phyloP scores from a whole-genome alignment of 2,797 vertebrate genomes.

The Sparidentex hasta region DNA sequence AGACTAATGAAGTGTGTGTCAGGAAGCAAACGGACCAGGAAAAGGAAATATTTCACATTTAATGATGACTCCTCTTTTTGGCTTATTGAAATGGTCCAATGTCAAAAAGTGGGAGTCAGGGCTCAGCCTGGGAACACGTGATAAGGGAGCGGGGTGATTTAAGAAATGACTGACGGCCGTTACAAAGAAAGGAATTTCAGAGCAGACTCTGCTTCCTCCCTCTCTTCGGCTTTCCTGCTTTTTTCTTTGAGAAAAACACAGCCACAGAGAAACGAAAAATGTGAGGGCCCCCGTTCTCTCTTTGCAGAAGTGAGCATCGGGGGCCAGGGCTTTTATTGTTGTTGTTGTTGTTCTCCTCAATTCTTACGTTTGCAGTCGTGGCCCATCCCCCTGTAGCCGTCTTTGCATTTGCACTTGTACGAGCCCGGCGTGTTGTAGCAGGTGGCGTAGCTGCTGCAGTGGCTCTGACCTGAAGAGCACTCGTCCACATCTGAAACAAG shows the following conservation, averaged over 20 bases:
- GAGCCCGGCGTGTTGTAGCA: conserved; percentile 97
- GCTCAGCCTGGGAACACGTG: conserved; percentile 32
- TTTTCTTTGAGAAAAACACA: conserved; percentile 28
- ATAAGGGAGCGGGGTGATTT: conserved; percentile 55
- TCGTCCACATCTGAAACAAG: conserved; percentile 93
- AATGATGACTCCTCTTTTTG: conserved; percentile 43
- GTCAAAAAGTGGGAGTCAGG: conserved; percentile 41
- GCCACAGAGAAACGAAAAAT: conserved; percentile 53
- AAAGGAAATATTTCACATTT: conserved; percentile 52
- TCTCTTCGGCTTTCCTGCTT: conserved; percentile 36
- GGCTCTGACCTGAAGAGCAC: conserved; percentile 90
- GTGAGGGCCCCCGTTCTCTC: conserved; percentile 57
- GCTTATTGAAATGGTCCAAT: conserved; percentile 58
- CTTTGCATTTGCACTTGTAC: conserved; percentile 97
- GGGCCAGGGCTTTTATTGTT: conserved; percentile 14
- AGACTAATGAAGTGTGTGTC: conserved; percentile 57
- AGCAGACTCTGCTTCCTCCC: conserved; percentile 39
- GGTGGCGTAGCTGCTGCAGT: conserved; percentile 89
- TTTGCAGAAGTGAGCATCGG: conserved; percentile 38
- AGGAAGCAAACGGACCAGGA: conserved; percentile 25
- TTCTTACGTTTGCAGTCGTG: conserved; percentile 93
- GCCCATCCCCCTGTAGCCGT: conserved; percentile 91
- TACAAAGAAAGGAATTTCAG: conserved; percentile 75
- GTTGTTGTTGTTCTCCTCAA: conserved; percentile 27
- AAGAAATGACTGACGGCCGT: conserved; percentile 69